phyloP scores from a whole-genome alignment of 2,113 vertebrate genomes.

The Lamprologus sp. region DNA sequence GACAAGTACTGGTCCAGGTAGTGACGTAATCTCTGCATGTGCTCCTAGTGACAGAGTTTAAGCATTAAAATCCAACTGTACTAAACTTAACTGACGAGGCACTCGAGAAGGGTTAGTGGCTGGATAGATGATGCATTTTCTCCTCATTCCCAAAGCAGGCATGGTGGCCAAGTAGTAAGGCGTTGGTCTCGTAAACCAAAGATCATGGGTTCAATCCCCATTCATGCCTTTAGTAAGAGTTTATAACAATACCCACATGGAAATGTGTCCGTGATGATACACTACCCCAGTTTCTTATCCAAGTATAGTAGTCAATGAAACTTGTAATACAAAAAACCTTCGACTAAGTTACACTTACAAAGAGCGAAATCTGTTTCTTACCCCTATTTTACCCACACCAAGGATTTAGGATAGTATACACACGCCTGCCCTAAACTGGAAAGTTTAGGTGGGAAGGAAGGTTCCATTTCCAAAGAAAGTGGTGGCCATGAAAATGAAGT shows the following conservation, averaged over 20 bases:
- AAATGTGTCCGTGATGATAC: neutral
- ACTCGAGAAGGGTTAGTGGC: neutral
- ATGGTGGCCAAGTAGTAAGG: neutral
- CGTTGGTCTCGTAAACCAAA: neutral
- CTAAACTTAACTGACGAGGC: neutral
- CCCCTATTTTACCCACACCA: neutral
- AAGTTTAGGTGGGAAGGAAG: neutral
- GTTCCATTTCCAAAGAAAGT: neutral
- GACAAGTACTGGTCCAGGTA: neutral
- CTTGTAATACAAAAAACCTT: neutral
- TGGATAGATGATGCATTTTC: neutral
- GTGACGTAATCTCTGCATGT: neutral
- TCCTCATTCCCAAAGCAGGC: rapidly evolving
- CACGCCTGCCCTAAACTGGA: rapidly evolving
- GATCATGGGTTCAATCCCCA: neutral
- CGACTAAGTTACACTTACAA: rapidly evolving
- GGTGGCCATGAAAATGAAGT: neutral
- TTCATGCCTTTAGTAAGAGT: neutral
- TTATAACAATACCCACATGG: neutral
- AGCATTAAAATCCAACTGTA: neutral
- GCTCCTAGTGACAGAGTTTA: neutral
- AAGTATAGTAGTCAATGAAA: neutral
- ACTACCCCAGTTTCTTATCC: rapidly evolving
- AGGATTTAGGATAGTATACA: neutral
- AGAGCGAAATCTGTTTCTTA: neutral